Evolutionary conservation across 2,888 invertebrate species (phyloP).

Genomic region (Drosophila greeni): DNA sequence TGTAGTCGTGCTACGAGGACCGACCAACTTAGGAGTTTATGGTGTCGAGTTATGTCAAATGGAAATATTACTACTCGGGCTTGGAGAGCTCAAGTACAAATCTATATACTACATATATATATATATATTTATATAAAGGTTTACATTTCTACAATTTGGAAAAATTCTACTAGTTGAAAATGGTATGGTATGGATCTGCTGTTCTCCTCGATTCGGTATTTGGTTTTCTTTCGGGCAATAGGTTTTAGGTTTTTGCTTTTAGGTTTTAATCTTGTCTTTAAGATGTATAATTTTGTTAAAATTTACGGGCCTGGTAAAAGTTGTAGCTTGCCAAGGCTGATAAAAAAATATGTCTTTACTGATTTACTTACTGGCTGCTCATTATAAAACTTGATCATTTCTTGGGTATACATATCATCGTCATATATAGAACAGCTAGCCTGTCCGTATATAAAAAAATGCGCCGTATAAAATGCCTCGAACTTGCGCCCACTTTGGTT

Average conservation of each 20-base stretch:
- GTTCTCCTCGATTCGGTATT: constrained; percentile 26
- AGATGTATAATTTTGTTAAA: constrained; percentile 65
- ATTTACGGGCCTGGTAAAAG: constrained; percentile 65
- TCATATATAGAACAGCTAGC: constrained; percentile 60
- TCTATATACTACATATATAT: constrained; percentile 58
- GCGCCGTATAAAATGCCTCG: constrained; percentile 68
- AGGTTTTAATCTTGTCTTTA: constrained; percentile 31
- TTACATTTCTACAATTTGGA: constrained; percentile 61
- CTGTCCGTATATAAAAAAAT: constrained; percentile 65
- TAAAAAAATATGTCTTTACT: constrained; percentile 67
- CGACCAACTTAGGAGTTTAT: constrained; percentile 35
- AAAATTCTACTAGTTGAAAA: constrained; percentile 72
- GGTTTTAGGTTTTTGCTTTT: constrained; percentile 17
- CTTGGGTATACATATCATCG: constrained; percentile 45
- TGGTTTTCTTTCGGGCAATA: constrained; percentile 14
- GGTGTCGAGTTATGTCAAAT: constrained; percentile 24
- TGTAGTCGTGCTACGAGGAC: constrained; percentile 10
- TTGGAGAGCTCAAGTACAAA: constrained; percentile 58
- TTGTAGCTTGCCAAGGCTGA: constrained; percentile 65
- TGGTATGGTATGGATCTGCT: constrained; percentile 38
- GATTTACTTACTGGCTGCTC: constrained; percentile 70
- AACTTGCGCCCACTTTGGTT: constrained; percentile 51
- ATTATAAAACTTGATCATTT: constrained; percentile 64
- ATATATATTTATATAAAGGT: constrained; percentile 52
- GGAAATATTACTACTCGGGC: constrained; percentile 36